These are phyloP conservation scores for Sebastes elongatus DNA, from an alignment of 2,797 vertebrate genomes.

Conservation along the genomic window DNA sequence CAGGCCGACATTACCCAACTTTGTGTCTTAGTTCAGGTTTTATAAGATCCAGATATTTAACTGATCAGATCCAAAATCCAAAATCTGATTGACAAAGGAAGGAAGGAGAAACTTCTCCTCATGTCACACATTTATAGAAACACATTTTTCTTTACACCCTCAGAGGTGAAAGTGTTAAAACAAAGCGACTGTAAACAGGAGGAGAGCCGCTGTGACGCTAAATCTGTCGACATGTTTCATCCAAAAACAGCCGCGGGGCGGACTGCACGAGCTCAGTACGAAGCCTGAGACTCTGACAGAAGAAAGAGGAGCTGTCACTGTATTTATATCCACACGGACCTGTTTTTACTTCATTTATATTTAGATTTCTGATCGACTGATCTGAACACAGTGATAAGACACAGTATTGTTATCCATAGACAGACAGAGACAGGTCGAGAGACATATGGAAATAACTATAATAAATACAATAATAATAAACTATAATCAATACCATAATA, in stretches of 20 bases:
- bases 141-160: not conserved
- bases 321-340: slow-evolving; percentile 38
- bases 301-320: slow-evolving; percentile 14
- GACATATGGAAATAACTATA: too few species aligned
- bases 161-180: slow-evolving; percentile 19
- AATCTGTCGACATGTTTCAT: slow-evolving; percentile 35
- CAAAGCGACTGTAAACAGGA: slow-evolving; percentile 4
- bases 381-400: not conserved
- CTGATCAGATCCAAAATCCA: not conserved
- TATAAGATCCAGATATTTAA: not conserved
- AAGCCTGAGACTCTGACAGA: not conserved
- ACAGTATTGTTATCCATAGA: not conserved
- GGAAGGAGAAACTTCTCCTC: not conserved
- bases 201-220: not conserved
- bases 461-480: too few species aligned
- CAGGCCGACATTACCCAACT: too few species aligned
- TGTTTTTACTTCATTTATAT: slow-evolving; percentile 35
- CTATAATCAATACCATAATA: too few species aligned
- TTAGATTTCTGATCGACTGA: slow-evolving; percentile 32
- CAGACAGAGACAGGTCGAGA: not conserved
- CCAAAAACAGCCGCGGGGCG: slow-evolving; percentile 6
- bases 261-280: slow-evolving; percentile 23
- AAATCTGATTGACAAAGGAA: too few species aligned
- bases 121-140: not conserved
- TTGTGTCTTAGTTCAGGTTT: not conserved